phyloP scores from a whole-genome alignment of 2,797 vertebrate species.

The Sebastes kiyomatsui region DNA sequence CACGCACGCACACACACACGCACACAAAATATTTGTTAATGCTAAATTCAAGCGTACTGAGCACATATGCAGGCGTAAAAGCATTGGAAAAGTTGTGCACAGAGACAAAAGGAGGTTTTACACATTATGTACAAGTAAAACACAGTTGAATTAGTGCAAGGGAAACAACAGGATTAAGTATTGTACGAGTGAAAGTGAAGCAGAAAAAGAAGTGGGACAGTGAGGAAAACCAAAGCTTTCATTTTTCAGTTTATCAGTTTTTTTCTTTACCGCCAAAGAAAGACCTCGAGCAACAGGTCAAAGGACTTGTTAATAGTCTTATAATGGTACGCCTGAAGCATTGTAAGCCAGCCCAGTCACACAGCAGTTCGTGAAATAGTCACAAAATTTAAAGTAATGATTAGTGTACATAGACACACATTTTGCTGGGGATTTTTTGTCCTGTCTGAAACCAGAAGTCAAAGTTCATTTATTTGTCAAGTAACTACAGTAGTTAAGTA shows the following conservation, averaged over 20 bases:
- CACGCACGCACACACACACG: neutral
- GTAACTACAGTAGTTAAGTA: too few relatives aligned
- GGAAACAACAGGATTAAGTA: constrained; percentile 28
- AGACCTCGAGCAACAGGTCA: neutral
- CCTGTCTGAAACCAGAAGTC: too few relatives aligned
- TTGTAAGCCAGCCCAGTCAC: neutral
- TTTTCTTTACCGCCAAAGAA: neutral
- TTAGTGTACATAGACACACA: too few relatives aligned
- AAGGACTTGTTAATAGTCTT: neutral
- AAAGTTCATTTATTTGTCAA: too few relatives aligned
- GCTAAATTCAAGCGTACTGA: constrained; percentile 38
- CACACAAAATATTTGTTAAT: constrained; percentile 25
- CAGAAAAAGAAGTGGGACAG: neutral
- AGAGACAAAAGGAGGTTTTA: constrained; percentile 38
- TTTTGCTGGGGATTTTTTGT: neutral
- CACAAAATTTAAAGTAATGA: too few relatives aligned
- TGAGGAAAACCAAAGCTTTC: neutral
- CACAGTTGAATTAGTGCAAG: neutral
- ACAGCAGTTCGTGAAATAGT: neutral
- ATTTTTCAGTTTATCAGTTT: neutral
- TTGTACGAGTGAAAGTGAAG: neutral
- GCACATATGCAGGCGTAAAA: constrained; percentile 24
- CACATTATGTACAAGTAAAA: neutral
- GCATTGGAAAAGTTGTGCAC: constrained; percentile 34
- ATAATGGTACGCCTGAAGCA: neutral